Conservation (phyloP, 2,113 vertebrate species). For the Dasyurus viverrinus region DNA sequence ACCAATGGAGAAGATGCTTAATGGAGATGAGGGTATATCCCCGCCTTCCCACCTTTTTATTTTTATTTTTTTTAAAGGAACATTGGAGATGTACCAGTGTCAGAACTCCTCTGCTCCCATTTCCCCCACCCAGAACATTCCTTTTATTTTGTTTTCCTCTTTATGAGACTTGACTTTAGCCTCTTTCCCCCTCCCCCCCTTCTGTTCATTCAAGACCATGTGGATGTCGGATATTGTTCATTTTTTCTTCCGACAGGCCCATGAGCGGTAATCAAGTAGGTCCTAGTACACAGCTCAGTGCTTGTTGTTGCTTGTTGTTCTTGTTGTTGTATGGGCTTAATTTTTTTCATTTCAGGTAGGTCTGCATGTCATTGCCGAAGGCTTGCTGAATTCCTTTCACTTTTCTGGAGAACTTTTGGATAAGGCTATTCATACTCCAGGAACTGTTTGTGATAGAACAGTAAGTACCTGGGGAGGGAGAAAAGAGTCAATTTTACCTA, state of each 20-base stretch:
- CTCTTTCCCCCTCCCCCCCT: slow-evolving; percentile 58
- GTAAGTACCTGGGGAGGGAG: slow-evolving; percentile 87
- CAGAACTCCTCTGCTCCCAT: slow-evolving; percentile 66
- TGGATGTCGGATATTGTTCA: slow-evolving; percentile 73
- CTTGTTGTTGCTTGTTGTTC: slow-evolving; percentile 72
- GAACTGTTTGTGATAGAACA: slow-evolving; percentile 99
- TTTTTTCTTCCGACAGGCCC: slow-evolving; percentile 81
- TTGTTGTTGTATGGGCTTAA: slow-evolving; percentile 65
- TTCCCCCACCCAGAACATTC: slow-evolving; percentile 78
- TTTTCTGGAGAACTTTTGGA: slow-evolving; percentile 72
- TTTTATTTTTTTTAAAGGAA: slow-evolving; percentile 63
- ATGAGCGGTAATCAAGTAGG: slow-evolving; percentile 89
- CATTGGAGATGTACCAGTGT: slow-evolving; percentile 71
- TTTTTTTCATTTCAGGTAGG: slow-evolving; percentile 86
- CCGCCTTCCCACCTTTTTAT: slow-evolving; percentile 74
- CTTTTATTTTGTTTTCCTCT: slow-evolving; percentile 66
- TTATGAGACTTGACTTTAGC: slow-evolving; percentile 74
- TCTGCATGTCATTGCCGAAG: slow-evolving; percentile 87
- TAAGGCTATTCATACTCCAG: slow-evolving; percentile 95
- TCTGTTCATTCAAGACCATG: slow-evolving; percentile 70
- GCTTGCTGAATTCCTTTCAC: slow-evolving; percentile 80
- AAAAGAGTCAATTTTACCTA: fast-evolving
- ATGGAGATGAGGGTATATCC: slow-evolving; percentile 84
- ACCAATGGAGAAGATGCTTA: slow-evolving; percentile 82
- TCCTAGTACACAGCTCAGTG: slow-evolving; percentile 88